phyloP scores from a whole-genome alignment of 2,113 vertebrate genomes.

The Apistogramma diplotaenia region DNA sequence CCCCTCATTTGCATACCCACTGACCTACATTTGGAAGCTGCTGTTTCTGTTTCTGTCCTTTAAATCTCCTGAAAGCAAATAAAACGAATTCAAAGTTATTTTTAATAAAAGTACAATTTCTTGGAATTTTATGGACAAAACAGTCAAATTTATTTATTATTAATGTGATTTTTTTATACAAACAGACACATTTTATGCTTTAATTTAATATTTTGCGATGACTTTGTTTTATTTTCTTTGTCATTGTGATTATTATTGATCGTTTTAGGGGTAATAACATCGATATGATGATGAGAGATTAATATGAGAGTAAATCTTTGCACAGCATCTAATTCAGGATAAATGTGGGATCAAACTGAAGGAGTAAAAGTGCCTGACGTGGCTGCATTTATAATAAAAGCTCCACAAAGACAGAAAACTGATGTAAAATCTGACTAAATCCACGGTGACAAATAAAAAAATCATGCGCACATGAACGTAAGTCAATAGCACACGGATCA shows the following conservation, averaged over 20 bases:
- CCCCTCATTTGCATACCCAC: slow-evolving; percentile 49
- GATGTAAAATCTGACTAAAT: background rate
- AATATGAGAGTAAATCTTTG: background rate
- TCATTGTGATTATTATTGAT: background rate
- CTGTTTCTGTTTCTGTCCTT: background rate
- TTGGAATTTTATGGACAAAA: background rate
- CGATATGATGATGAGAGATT: background rate
- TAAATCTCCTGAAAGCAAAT: background rate
- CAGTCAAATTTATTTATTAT: too few species aligned
- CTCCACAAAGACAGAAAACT: too few species aligned
- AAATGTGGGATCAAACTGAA: background rate
- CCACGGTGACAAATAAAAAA: background rate
- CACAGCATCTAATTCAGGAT: background rate
- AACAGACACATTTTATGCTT: too few species aligned
- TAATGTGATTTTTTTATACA: too few species aligned
- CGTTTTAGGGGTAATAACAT: background rate
- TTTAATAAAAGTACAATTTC: background rate
- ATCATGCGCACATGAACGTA: background rate
- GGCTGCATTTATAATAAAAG: too few species aligned
- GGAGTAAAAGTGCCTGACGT: too few species aligned
- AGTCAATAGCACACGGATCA: background rate
- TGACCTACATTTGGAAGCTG: slow-evolving; percentile 40
- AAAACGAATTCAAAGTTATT: background rate
- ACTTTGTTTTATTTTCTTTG: background rate
- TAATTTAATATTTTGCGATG: too few species aligned